Evolutionary conservation across 2,888 invertebrate genomes (phyloP).

Genomic region (Sphaerophoria taeniata): DNA sequence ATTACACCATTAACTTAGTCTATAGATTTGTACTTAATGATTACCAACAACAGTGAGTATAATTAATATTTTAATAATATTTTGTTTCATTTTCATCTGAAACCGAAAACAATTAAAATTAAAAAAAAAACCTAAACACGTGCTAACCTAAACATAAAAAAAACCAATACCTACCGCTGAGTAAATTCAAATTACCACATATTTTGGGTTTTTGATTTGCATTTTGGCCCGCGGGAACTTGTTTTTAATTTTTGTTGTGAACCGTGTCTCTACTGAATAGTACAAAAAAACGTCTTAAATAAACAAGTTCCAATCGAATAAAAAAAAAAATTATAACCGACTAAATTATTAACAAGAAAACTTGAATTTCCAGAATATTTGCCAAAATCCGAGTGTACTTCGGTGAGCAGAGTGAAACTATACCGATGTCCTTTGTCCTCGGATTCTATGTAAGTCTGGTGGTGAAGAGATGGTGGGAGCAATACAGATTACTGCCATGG

Average conservation of each 20-base stretch:
- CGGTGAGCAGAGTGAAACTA: conserved; percentile 93
- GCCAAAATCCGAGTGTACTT: conserved; percentile 94
- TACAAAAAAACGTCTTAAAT: background rate
- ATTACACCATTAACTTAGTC: conserved; percentile 93
- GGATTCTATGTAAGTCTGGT: conserved; percentile 97
- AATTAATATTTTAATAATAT: conserved; percentile 1
- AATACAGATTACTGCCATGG: conserved; percentile 96
- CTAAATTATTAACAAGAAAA: background rate
- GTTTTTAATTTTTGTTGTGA: conserved; percentile 41
- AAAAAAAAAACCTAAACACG: conserved; percentile 36
- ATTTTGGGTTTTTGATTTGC: conserved; percentile 49
- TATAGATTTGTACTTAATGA: conserved; percentile 93
- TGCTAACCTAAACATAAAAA: conserved; percentile 22
- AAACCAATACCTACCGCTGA: background rate
- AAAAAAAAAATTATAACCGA: background rate
- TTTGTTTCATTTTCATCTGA: conserved; percentile 9
- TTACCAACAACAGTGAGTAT: conserved; percentile 89
- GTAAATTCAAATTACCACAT: conserved; percentile 39
- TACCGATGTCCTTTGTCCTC: conserved; percentile 97
- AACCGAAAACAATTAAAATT: background rate
- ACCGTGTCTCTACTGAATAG: background rate
- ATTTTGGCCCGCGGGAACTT: conserved; percentile 53
- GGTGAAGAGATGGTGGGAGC: conserved; percentile 97
- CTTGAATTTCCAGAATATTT: conserved; percentile 89
- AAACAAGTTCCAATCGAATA: conserved; percentile 46